A percentile compares a stretch with the other conserved stretches of the same genome.
Evolutionary conservation across 1,140 invertebrate genomes (phyloP).

Genomic region (Parasteatoda tepidariorum): DNA sequence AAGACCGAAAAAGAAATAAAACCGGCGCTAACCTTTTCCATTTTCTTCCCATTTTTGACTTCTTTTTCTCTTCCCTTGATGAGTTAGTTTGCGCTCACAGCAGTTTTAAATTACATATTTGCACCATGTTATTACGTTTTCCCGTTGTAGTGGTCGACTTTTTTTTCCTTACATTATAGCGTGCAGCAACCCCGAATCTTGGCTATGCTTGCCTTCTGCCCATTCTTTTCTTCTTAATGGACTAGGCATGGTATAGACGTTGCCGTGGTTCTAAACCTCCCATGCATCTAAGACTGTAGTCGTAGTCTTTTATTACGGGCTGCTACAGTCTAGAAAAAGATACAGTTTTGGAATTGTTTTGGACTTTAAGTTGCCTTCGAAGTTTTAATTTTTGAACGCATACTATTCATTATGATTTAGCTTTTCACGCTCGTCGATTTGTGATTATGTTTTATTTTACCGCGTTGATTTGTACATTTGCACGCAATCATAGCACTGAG

Average conservation of each 20-base stretch:
- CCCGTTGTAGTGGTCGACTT: conserved; percentile 8
- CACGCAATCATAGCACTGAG: no score
- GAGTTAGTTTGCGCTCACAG: conserved; percentile 9
- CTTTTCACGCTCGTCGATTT: no score
- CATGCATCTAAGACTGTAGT: neutral
- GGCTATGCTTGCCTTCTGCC: neutral
- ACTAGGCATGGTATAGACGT: neutral
- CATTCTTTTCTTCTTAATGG: conserved; percentile 25
- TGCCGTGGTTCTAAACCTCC: neutral
- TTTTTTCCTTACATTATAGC: conserved; percentile 4
- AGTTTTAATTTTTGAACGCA: no score
- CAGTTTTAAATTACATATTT: conserved; percentile 49
- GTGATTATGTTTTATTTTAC: no score
- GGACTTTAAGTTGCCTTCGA: neutral
- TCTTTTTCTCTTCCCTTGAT: conserved; percentile 6
- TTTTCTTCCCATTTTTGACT: conserved; percentile 20
- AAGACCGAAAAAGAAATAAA: neutral
- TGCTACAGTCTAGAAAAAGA: neutral
- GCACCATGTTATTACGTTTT: conserved; percentile 47
- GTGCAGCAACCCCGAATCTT: neutral
- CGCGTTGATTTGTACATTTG: no score
- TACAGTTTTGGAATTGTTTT: neutral
- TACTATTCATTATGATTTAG: no score
- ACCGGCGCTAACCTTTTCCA: conserved; percentile 7
- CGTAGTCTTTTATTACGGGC: neutral